A percentile compares a stretch with the other conserved stretches of the same genome.
These are phyloP conservation scores for Forpus xanthops DNA, from an alignment of 2,797 vertebrate genomes.

Conservation along the genomic window DNA sequence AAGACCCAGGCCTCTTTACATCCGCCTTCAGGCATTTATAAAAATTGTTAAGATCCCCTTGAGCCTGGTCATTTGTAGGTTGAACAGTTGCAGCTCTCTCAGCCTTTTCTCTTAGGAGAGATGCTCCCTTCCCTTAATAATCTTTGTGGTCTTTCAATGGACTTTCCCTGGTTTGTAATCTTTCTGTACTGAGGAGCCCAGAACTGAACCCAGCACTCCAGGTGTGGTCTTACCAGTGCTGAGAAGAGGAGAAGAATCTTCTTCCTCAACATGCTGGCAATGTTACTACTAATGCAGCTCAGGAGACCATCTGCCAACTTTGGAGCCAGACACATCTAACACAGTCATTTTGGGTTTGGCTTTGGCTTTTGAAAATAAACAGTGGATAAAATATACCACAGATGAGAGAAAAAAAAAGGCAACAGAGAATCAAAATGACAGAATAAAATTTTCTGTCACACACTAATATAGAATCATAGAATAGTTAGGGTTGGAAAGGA, in stretches of 20 bases:
- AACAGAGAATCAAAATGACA: background rate
- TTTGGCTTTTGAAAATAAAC: background rate
- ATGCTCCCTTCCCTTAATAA: background rate
- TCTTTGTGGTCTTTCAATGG: background rate
- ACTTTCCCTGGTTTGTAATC: background rate
- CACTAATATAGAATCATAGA: background rate
- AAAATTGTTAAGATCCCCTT: background rate
- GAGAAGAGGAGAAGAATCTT: background rate
- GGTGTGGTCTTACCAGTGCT: background rate
- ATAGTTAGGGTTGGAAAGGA: too few relatives aligned
- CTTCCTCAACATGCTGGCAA: fast-evolving
- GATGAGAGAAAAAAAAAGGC: background rate
- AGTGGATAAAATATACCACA: background rate
- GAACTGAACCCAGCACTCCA: background rate
- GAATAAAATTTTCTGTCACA: background rate
- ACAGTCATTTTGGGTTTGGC: background rate
- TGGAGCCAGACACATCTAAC: background rate
- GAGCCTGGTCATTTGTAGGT: background rate
- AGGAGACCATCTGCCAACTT: background rate
- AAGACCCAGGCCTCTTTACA: background rate
- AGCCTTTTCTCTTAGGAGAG: background rate
- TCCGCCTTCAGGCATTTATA: background rate
- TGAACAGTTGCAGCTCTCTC: background rate
- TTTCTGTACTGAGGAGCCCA: background rate
- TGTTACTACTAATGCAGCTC: background rate